Evolutionary conservation across 2,113 vertebrate genomes (phyloP).

Genomic region (Talpa occidentalis): DNA sequence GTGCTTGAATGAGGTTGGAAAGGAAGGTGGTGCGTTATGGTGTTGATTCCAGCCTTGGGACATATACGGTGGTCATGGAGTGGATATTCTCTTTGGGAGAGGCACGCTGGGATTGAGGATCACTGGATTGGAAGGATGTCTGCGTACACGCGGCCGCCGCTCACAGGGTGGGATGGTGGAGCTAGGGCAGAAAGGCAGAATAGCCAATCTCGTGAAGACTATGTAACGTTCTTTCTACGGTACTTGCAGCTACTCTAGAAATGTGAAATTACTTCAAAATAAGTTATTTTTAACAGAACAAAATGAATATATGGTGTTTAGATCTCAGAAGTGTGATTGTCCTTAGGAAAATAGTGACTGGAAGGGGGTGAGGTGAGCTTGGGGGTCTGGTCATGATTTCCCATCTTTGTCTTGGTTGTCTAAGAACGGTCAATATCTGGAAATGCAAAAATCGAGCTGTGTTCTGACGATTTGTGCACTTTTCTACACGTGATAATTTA

Average conservation of each 20-base stretch:
- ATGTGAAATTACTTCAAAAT: background rate
- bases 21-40: background rate
- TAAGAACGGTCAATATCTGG: background rate
- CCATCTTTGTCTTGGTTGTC: background rate
- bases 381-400: background rate
- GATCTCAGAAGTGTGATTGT: background rate
- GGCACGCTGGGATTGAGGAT: background rate
- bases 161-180: background rate
- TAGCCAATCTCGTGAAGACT: background rate
- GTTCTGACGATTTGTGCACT: background rate
- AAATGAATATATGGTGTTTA: background rate
- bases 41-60: background rate
- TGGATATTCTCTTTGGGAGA: background rate
- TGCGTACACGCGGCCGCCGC: background rate
- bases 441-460: background rate
- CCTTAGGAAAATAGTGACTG: background rate
- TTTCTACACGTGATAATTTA: background rate
- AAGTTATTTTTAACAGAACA: background rate
- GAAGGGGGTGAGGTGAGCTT: rapidly evolving
- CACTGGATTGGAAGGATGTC: background rate
- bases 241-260: background rate
- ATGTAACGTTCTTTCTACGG: background rate
- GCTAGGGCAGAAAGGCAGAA: background rate
- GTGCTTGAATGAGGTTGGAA: background rate
- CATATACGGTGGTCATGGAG: no score